Evolutionary conservation across 2,797 vertebrate species (phyloP).

Genomic region (Eospalax fontanierii): DNA sequence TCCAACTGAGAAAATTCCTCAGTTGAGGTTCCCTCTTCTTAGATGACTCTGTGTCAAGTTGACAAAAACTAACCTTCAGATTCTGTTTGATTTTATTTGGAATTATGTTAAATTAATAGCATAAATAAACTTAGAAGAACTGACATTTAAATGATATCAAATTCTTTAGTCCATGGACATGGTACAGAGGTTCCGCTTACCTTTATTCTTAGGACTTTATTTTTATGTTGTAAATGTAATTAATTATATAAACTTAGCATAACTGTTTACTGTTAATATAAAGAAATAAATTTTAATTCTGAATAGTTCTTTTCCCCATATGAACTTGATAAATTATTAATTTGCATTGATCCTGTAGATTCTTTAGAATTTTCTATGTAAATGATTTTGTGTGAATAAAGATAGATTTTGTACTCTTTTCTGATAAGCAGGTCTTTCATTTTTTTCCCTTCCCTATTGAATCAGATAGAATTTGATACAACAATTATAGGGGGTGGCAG

Average conservation of each 20-base stretch:
- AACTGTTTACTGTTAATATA: neutral
- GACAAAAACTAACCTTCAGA: too few relatives aligned
- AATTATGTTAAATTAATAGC: neutral
- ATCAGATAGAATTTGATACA: neutral
- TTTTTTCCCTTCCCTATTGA: neutral
- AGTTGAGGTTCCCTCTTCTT: too few relatives aligned
- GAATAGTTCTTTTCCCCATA: neutral
- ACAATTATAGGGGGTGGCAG: neutral
- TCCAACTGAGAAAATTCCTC: too few relatives aligned
- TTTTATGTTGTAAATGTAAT: neutral
- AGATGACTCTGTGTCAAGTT: too few relatives aligned
- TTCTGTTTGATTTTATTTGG: neutral
- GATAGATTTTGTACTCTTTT: neutral
- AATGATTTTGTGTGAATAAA: neutral
- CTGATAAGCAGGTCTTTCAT: neutral
- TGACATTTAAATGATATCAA: neutral
- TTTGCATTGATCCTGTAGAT: neutral
- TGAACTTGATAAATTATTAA: neutral
- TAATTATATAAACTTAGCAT: neutral
- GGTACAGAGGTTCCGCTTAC: neutral
- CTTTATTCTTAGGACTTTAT: neutral
- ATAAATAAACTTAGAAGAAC: too few relatives aligned
- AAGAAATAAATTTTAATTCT: conserved; percentile 11
- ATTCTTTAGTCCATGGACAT: neutral
- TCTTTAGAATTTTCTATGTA: neutral